phyloP scores from a whole-genome alignment of 2,888 invertebrate genomes.

The Encarsia formosa region DNA sequence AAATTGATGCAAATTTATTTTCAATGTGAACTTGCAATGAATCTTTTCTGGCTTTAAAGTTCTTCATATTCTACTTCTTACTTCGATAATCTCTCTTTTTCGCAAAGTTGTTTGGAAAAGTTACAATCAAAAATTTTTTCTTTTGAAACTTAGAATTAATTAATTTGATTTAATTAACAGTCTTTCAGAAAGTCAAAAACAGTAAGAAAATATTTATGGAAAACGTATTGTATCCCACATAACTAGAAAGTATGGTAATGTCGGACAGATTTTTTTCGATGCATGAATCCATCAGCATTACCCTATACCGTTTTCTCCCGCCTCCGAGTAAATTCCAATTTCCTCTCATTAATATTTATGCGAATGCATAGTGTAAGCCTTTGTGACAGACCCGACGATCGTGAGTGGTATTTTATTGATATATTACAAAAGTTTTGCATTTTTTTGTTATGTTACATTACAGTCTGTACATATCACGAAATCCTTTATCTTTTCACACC shows the following conservation, averaged over 20 bases:
- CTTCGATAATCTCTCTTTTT: no score
- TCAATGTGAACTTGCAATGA: no score
- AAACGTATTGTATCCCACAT: neutral
- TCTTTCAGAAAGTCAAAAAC: no score
- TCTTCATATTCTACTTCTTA: no score
- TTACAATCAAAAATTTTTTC: neutral
- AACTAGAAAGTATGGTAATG: conserved; percentile 10
- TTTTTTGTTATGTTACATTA: conserved; percentile 7
- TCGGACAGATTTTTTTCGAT: conserved; percentile 11
- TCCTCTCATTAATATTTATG: conserved; percentile 21
- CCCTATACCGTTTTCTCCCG: conserved; percentile 2
- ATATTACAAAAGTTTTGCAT: conserved; percentile 4
- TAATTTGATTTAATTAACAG: no score
- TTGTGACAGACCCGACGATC: no score
- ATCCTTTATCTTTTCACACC: no score
- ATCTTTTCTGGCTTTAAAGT: no score
- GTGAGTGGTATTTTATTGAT: neutral
- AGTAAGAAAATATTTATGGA: no score
- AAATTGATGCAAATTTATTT: no score
- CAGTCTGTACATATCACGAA: no score
- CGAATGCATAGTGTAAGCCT: conserved; percentile 14
- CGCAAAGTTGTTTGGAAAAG: no score
- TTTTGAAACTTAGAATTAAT: neutral
- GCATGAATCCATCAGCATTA: conserved; percentile 11
- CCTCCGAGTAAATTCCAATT: conserved; percentile 8